Conservation (phyloP, 1,140 invertebrate species). For the Schlechtendalia chinensis region DNA sequence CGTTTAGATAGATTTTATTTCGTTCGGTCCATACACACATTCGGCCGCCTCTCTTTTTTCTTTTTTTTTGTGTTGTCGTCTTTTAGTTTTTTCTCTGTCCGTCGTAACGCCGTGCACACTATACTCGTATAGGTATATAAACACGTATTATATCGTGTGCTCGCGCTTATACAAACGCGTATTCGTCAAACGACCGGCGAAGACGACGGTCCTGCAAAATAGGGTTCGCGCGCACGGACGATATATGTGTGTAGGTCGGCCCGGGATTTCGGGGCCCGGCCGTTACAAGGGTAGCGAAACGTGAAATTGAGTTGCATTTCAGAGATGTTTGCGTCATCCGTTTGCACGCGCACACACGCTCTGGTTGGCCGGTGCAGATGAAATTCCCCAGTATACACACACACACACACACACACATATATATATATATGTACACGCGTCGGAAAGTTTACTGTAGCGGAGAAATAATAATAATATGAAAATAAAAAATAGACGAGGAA, state of each 20-base stretch:
- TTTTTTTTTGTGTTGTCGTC: not conserved
- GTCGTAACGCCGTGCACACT: not conserved
- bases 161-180: not conserved
- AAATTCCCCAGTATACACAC: conserved; percentile 9
- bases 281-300: conserved; percentile 51
- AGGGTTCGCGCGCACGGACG: not conserved
- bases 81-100: not conserved
- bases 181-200: conserved; percentile 16
- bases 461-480: not conserved
- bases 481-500: not conserved
- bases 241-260: not conserved
- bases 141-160: not conserved
- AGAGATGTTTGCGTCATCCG: conserved; percentile 50
- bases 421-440: not conserved
- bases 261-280: conserved; percentile 16
- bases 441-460: not conserved
- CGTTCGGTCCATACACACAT: not conserved
- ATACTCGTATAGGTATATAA: not conserved
- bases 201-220: not conserved
- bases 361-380: conserved; percentile 26
- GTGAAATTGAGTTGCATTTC: conserved; percentile 52
- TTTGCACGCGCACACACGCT: conserved; percentile 32
- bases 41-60: not conserved
- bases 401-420: not conserved
- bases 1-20: not conserved